Conservation (phyloP, 2,888 invertebrate genomes). For the Proisotoma minuta region DNA sequence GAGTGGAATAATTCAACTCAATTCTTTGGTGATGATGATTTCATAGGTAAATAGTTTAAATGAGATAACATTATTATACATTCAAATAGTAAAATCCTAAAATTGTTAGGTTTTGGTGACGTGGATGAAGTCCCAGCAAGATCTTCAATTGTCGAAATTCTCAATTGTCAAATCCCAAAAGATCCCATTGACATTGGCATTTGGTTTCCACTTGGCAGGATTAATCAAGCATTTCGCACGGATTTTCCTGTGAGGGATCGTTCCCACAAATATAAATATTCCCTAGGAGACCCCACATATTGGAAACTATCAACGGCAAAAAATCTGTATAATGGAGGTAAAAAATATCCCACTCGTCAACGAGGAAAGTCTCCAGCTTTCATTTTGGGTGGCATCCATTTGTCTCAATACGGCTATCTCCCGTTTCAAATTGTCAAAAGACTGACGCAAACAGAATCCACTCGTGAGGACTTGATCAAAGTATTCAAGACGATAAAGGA, state of each 20-base stretch:
- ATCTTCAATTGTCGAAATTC: not conserved
- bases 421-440: constrained; percentile 19
- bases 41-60: constrained; percentile 11
- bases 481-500: not conserved
- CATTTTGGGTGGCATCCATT: constrained; percentile 26
- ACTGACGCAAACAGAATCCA: constrained; percentile 8
- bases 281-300: constrained; percentile 15
- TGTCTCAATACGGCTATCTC: constrained; percentile 21
- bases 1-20: constrained; percentile 20
- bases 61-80: not conserved
- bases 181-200: constrained; percentile 13
- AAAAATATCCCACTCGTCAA: constrained; percentile 8
- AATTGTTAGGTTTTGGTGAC: constrained; percentile 16
- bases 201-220: constrained; percentile 22
- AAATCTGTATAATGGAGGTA: not conserved
- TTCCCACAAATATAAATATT: not conserved
- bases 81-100: not conserved
- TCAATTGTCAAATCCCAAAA: not conserved
- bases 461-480: not conserved
- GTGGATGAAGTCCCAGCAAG: constrained; percentile 15
- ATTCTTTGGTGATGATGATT: constrained; percentile 17
- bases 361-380: constrained; percentile 14
- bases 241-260: constrained; percentile 9
- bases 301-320: constrained; percentile 4
- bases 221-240: constrained; percentile 5